phyloP scores from a whole-genome alignment of 2,888 invertebrate genomes.

The Balanococcus diminutus region DNA sequence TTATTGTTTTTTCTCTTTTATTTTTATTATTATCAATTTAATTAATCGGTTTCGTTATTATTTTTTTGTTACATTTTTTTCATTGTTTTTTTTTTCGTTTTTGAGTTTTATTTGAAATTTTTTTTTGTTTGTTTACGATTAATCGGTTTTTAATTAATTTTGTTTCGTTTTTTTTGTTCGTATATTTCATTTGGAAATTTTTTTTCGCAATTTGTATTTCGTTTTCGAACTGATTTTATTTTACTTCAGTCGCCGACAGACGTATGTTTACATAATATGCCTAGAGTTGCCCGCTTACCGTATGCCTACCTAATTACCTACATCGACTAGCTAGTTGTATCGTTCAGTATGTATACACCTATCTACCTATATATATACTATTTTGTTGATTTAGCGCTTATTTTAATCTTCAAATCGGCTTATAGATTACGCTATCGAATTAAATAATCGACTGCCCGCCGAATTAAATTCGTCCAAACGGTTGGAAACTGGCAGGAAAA shows the following conservation, averaged over 20 bases:
- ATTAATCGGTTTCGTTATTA: background rate
- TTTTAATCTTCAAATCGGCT: background rate
- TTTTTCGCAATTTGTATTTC: background rate
- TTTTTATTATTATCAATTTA: background rate
- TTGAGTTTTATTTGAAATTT: background rate
- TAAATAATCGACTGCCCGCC: background rate
- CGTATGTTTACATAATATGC: background rate
- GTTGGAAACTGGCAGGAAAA: background rate
- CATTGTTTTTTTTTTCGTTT: background rate
- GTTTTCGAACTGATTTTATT: too few relatives aligned
- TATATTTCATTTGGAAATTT: background rate
- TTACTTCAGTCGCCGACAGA: too few relatives aligned
- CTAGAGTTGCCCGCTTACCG: slow-evolving; percentile 7
- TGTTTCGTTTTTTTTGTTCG: too few relatives aligned
- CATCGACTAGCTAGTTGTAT: background rate
- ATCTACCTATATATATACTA: background rate
- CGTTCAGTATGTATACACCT: background rate
- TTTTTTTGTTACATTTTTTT: background rate
- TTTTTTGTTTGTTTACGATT: background rate
- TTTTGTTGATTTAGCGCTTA: background rate
- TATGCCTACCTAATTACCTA: background rate
- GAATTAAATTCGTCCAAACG: background rate
- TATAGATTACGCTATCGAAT: background rate
- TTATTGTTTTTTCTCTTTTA: background rate
- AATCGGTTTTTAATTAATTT: too few relatives aligned